These are phyloP conservation scores for Atopsyche davidsoni DNA, from an alignment of 1,140 invertebrate species.

Conservation along the genomic window DNA sequence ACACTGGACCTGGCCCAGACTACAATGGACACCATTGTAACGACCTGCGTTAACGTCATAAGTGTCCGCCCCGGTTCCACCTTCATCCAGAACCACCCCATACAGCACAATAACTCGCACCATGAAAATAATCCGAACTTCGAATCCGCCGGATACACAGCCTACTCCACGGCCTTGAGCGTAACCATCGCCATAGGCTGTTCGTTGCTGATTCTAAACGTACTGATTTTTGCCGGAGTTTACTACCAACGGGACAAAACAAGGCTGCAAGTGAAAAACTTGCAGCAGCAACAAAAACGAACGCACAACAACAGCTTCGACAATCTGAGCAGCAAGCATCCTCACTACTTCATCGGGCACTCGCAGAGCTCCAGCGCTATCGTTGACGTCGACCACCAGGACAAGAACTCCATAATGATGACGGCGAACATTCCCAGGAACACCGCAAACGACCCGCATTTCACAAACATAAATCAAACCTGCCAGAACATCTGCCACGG, in stretches of 20 bases:
- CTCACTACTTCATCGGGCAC: conserved; percentile 60
- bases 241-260: conserved; percentile 84
- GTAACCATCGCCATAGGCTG: conserved; percentile 87
- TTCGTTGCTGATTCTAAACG: conserved; percentile 76
- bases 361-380: conserved; percentile 67
- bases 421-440: conserved; percentile 43
- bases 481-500: conserved; percentile 53
- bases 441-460: conserved; percentile 45
- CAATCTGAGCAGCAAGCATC: conserved; percentile 58
- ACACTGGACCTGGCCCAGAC: conserved; percentile 49
- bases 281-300: conserved; percentile 61
- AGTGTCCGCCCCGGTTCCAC: conserved; percentile 45
- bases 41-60: conserved; percentile 53
- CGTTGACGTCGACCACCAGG: conserved; percentile 73
- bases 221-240: conserved; percentile 79
- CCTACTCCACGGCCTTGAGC: conserved; percentile 75
- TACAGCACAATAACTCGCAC: conserved; percentile 52
- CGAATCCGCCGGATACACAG: conserved; percentile 71
- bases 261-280: conserved; percentile 69
- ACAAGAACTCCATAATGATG: conserved; percentile 60
- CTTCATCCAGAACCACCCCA: conserved; percentile 40
- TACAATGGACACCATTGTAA: conserved; percentile 53
- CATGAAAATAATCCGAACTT: conserved; percentile 61
- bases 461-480: conserved; percentile 38
- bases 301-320: conserved; percentile 66